A percentile compares a stretch with the other conserved stretches of the same genome.
phyloP scores from a whole-genome alignment of 2,113 vertebrate genomes.

The Corydoras sp. region DNA sequence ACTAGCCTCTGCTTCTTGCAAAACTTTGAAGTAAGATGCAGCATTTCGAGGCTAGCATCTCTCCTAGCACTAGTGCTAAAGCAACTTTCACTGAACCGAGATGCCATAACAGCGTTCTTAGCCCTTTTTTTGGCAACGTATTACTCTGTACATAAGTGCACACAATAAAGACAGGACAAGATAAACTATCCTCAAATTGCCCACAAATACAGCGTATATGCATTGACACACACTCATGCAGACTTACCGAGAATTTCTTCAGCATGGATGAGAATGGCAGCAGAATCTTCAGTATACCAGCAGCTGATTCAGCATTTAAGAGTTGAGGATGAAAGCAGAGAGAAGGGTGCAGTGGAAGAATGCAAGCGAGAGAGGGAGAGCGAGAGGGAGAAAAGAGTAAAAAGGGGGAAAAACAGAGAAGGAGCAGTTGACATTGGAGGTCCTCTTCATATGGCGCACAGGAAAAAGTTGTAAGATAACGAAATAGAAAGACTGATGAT shows the following conservation, averaged over 20 bases:
- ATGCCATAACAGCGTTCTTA: slow-evolving; percentile 40
- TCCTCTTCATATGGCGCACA: slow-evolving; percentile 24
- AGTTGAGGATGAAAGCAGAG: slow-evolving; percentile 87
- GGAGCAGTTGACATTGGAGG: slow-evolving; percentile 41
- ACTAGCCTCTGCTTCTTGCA: neutral
- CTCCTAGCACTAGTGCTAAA: slow-evolving; percentile 37
- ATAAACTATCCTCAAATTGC: slow-evolving; percentile 11
- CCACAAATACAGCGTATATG: slow-evolving; percentile 19
- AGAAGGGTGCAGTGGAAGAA: slow-evolving; percentile 50
- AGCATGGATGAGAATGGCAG: slow-evolving; percentile 62
- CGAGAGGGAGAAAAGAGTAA: slow-evolving; percentile 48
- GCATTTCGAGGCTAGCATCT: slow-evolving; percentile 23
- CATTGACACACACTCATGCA: slow-evolving; percentile 59
- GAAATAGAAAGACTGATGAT: slow-evolving; percentile 30
- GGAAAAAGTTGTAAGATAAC: slow-evolving; percentile 17
- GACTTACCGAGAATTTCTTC: slow-evolving; percentile 55
- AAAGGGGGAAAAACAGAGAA: slow-evolving; percentile 18
- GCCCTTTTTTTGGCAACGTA: neutral
- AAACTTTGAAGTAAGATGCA: slow-evolving; percentile 10
- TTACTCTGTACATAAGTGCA: slow-evolving; percentile 14
- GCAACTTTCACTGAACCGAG: slow-evolving; percentile 63
- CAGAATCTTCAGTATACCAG: slow-evolving; percentile 74
- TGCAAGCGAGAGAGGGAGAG: slow-evolving; percentile 34
- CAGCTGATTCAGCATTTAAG: slow-evolving; percentile 92
- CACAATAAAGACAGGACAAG: slow-evolving; percentile 16